Conservation (phyloP, 2,888 invertebrate genomes). For the Drosophila mercatorum region DNA sequence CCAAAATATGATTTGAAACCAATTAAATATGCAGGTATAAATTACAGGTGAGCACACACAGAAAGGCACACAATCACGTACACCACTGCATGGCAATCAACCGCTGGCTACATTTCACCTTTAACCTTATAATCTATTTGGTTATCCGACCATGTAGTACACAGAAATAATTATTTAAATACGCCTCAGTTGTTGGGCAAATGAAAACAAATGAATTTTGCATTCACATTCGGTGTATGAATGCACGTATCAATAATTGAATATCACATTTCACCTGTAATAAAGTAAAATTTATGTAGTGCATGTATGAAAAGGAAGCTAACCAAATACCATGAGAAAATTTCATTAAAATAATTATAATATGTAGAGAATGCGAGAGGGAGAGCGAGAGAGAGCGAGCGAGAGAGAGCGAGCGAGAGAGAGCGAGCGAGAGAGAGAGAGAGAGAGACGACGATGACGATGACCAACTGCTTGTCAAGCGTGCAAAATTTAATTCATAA, state of each 20-base stretch:
- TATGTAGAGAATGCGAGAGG: constrained; percentile 32
- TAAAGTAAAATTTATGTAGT: constrained; percentile 18
- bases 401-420: too few species aligned
- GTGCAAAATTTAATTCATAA: constrained; percentile 75
- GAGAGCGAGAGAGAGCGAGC: background rate
- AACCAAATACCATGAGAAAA: constrained; percentile 55
- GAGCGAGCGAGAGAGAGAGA: background rate
- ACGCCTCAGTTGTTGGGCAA: constrained; percentile 28
- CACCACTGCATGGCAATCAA: background rate
- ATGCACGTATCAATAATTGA: constrained; percentile 61
- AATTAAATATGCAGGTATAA: background rate
- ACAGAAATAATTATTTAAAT: constrained; percentile 36
- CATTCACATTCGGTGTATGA: constrained; percentile 18
- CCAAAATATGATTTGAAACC: background rate
- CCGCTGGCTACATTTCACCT: constrained; percentile 16
- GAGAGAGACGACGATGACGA: background rate
- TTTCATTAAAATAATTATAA: constrained; percentile 76
- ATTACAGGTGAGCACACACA: background rate
- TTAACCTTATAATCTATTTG: constrained; percentile 44
- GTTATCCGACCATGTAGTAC: constrained; percentile 10
- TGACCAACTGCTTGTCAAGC: constrained; percentile 64
- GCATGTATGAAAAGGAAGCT: constrained; percentile 2
- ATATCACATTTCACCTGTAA: constrained; percentile 45
- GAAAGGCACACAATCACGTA: background rate
- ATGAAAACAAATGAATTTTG: constrained; percentile 61